These are phyloP conservation scores for Prosopocoilus inquinatus DNA, from an alignment of 2,888 invertebrate species.

Conservation along the genomic window DNA sequence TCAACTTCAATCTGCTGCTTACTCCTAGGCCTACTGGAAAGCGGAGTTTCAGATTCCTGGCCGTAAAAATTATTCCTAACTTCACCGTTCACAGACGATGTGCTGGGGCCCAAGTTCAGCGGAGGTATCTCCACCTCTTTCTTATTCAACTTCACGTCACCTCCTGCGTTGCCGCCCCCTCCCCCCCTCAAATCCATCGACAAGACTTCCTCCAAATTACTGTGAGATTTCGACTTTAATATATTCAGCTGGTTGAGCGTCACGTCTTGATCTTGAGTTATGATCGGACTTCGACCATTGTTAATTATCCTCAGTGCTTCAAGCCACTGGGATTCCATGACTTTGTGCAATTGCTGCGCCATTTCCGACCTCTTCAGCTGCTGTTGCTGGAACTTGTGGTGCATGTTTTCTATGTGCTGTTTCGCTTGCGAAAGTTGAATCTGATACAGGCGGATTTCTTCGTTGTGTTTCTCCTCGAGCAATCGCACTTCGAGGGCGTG, in stretches of 20 bases:
- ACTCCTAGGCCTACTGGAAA: conserved; percentile 38
- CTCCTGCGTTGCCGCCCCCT: background rate
- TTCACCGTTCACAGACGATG: conserved; percentile 26
- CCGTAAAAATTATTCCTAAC: conserved; percentile 21
- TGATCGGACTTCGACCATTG: conserved; percentile 32
- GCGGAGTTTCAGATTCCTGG: conserved; percentile 39
- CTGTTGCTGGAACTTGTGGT: conserved; percentile 56
- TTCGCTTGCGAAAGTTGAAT: conserved; percentile 68
- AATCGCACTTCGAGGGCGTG: conserved; percentile 74
- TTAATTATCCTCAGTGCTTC: conserved; percentile 69
- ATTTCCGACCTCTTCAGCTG: conserved; percentile 61
- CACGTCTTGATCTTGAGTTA: conserved; percentile 14
- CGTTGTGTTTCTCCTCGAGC: conserved; percentile 74
- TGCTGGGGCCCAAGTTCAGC: conserved; percentile 10
- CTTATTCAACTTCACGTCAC: background rate
- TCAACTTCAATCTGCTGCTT: conserved; percentile 44
- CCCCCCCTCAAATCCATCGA: conserved; percentile 14
- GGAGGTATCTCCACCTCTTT: conserved; percentile 2
- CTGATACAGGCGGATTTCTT: conserved; percentile 72
- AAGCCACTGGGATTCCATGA: conserved; percentile 78
- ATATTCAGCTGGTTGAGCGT: conserved; percentile 40
- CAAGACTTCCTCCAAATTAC: conserved; percentile 40
- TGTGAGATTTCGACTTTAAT: conserved; percentile 39
- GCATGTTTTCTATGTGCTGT: conserved; percentile 65
- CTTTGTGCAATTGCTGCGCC: conserved; percentile 69